Evolutionary conservation across 2,888 invertebrate species (phyloP).

Genomic region (Acrocyrtus sp.): DNA sequence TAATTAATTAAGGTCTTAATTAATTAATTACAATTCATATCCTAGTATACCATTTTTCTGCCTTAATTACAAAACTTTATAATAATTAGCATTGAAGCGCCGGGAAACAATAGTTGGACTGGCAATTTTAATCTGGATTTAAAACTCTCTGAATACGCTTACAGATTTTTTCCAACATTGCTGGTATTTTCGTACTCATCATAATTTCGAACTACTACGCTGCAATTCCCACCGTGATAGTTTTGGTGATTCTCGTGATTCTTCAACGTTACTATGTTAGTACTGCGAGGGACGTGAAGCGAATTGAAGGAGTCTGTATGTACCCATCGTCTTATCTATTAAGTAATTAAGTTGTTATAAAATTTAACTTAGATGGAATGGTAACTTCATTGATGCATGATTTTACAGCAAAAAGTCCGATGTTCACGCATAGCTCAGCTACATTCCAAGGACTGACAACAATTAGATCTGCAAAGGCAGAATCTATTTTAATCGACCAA

Average conservation of each 20-base stretch:
- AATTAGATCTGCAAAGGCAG: slow-evolving; percentile 87
- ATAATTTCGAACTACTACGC: slow-evolving; percentile 67
- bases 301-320: slow-evolving; percentile 58
- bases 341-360: background rate
- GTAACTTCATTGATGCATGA: background rate
- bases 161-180: too few species aligned
- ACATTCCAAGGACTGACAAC: slow-evolving; percentile 90
- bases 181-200: slow-evolving; percentile 67
- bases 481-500: slow-evolving; percentile 78
- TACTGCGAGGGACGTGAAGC: slow-evolving; percentile 68
- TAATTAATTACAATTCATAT: too few species aligned
- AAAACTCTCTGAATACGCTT: too few species aligned
- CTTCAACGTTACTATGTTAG: slow-evolving; percentile 80
- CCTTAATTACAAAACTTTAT: too few species aligned
- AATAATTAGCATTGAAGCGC: too few species aligned
- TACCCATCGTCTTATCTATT: background rate
- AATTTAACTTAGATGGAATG: background rate
- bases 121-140: too few species aligned
- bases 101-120: too few species aligned
- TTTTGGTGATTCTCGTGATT: slow-evolving; percentile 73
- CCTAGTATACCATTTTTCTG: too few species aligned
- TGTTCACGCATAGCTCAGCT: slow-evolving; percentile 91
- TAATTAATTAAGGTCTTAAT: too few species aligned
- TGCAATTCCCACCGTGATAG: slow-evolving; percentile 65
- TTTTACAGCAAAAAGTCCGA: slow-evolving; percentile 74